A percentile compares a stretch with the other conserved stretches of the same genome.
Evolutionary conservation across 2,888 invertebrate species (phyloP).

Genomic region (Diplolepis rosae): DNA sequence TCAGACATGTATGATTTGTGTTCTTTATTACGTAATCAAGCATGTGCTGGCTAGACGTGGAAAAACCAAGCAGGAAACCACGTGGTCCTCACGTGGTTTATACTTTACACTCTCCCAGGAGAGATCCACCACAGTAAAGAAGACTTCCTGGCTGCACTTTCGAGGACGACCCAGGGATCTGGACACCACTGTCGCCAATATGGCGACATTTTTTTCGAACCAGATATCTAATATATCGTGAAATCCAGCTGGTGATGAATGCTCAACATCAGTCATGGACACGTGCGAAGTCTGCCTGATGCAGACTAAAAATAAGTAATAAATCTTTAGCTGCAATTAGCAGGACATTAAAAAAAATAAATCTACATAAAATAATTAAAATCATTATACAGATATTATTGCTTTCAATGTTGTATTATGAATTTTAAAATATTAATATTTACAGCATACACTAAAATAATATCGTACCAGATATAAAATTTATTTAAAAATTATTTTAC

Average conservation of each 20-base stretch:
- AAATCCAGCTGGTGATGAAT: conserved; percentile 31
- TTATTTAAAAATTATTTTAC: too few relatives aligned
- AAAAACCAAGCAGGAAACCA: conserved; percentile 69
- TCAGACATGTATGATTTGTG: conserved; percentile 65
- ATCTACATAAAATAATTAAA: neutral
- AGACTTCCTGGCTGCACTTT: conserved; percentile 8
- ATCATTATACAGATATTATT: neutral
- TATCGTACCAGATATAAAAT: too few relatives aligned
- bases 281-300: conserved; percentile 27
- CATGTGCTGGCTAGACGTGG: conserved; percentile 69
- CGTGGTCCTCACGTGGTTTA: conserved; percentile 67
- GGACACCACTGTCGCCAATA: conserved; percentile 24
- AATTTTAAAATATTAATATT: too few relatives aligned
- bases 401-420: too few relatives aligned
- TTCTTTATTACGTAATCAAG: conserved; percentile 67
- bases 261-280: conserved; percentile 30
- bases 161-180: conserved; percentile 6
- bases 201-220: conserved; percentile 29
- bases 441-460: too few relatives aligned
- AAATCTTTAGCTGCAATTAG: neutral
- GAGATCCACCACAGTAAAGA: conserved; percentile 9
- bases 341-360: neutral
- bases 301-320: neutral
- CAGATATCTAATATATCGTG: conserved; percentile 22
- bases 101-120: conserved; percentile 13